These are phyloP conservation scores for Leucophenga montana DNA, from an alignment of 2,888 invertebrate species.

Conservation along the genomic window DNA sequence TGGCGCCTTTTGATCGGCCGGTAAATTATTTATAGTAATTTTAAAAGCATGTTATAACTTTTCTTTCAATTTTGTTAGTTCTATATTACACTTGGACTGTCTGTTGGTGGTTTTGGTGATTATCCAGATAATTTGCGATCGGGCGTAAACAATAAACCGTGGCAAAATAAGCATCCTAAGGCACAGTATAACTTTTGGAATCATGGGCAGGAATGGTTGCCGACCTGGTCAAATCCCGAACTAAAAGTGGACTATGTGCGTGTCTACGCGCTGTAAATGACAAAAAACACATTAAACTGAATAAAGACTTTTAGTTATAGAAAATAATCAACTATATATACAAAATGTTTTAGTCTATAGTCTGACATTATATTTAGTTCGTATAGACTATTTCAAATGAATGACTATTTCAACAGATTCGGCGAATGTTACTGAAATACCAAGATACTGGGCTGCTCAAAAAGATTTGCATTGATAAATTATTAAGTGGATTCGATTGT, in stretches of 20 bases:
- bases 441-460: no score
- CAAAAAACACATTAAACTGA: background rate
- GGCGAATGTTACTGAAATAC: no score
- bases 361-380: no score
- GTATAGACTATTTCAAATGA: no score
- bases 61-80: constrained; percentile 76
- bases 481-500: no score
- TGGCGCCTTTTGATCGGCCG: constrained; percentile 85
- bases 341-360: no score
- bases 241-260: constrained; percentile 67
- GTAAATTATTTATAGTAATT: constrained; percentile 70
- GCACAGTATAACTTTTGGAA: constrained; percentile 82
- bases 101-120: constrained; percentile 83
- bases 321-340: background rate
- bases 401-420: no score
- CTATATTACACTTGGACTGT: constrained; percentile 83
- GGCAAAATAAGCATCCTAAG: constrained; percentile 80
- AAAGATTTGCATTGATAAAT: no score
- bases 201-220: constrained; percentile 78
- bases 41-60: background rate
- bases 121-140: constrained; percentile 76
- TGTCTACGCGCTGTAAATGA: constrained; percentile 64
- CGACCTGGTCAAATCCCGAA: constrained; percentile 78
- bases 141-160: constrained; percentile 78
- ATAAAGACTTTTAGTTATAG: constrained; percentile 1